These are phyloP conservation scores for Drosophila tsacasi DNA, from an alignment of 1,140 invertebrate species.

Conservation along the genomic window DNA sequence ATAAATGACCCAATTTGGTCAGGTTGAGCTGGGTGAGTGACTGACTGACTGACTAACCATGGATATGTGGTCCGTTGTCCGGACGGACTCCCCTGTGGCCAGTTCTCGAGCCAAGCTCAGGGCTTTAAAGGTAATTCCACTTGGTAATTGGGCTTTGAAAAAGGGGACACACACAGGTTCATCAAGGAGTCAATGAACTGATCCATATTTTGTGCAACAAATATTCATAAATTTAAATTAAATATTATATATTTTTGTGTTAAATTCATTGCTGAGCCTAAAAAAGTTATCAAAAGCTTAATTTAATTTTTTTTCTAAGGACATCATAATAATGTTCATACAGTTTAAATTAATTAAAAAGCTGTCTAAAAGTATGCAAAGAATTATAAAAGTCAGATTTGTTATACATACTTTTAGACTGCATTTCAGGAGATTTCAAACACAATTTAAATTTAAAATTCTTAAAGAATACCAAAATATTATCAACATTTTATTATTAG, in stretches of 20 bases:
- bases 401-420: neutral
- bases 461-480: neutral
- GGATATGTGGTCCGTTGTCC: slow-evolving; percentile 18
- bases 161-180: slow-evolving; percentile 20
- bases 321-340: neutral
- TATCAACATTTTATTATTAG: neutral
- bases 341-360: neutral
- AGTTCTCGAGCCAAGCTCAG: slow-evolving; percentile 38
- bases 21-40: slow-evolving; percentile 56
- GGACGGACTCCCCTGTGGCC: slow-evolving; percentile 17
- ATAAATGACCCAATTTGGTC: slow-evolving; percentile 80
- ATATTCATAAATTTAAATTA: neutral
- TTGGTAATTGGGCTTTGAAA: slow-evolving; percentile 15
- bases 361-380: neutral
- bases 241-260: neutral
- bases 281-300: neutral
- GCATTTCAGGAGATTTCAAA: neutral
- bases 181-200: slow-evolving; percentile 35
- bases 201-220: neutral
- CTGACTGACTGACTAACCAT: slow-evolving; percentile 28
- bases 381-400: neutral
- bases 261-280: neutral
- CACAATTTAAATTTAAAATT: neutral
- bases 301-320: neutral
- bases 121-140: slow-evolving; percentile 37